Evolutionary conservation across 1,140 invertebrate genomes (phyloP).

Genomic region (Drosophila takahashii): DNA sequence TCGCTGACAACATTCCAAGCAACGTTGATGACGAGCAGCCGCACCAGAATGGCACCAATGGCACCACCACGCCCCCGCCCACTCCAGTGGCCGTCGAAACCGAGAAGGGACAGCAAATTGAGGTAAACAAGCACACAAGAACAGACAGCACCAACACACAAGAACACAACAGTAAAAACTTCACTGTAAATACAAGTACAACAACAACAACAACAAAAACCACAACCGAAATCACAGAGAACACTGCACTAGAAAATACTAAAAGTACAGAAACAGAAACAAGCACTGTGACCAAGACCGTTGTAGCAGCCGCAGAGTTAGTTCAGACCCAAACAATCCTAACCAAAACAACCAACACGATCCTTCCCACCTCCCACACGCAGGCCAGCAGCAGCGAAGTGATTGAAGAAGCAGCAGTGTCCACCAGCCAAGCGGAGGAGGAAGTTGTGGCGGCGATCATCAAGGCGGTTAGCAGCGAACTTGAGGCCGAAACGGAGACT

Average conservation of each 20-base stretch:
- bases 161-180: constrained; percentile 48
- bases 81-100: constrained; percentile 65
- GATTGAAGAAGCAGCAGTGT: constrained; percentile 16
- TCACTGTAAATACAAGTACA: constrained; percentile 75
- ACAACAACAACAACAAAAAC: constrained; percentile 66
- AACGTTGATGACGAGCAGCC: constrained; percentile 58
- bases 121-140: constrained; percentile 75
- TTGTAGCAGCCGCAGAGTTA: constrained; percentile 79
- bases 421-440: constrained; percentile 53
- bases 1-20: constrained; percentile 55
- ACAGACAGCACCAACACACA: constrained; percentile 52
- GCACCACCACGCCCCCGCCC: constrained; percentile 68
- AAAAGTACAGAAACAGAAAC: constrained; percentile 42
- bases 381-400: constrained; percentile 45
- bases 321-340: constrained; percentile 74
- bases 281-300: constrained; percentile 59
- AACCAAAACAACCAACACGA: constrained; percentile 65
- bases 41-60: constrained; percentile 79
- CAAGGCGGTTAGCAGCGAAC: constrained; percentile 65
- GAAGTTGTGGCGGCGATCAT: constrained; percentile 75
- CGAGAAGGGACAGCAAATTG: constrained; percentile 81
- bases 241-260: constrained; percentile 30
- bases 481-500: constrained; percentile 37
- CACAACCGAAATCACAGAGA: constrained; percentile 51
- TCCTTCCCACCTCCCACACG: constrained; percentile 58